Evolutionary conservation across 2,113 vertebrate species (phyloP).

Genomic region (Morone saxatilis): DNA sequence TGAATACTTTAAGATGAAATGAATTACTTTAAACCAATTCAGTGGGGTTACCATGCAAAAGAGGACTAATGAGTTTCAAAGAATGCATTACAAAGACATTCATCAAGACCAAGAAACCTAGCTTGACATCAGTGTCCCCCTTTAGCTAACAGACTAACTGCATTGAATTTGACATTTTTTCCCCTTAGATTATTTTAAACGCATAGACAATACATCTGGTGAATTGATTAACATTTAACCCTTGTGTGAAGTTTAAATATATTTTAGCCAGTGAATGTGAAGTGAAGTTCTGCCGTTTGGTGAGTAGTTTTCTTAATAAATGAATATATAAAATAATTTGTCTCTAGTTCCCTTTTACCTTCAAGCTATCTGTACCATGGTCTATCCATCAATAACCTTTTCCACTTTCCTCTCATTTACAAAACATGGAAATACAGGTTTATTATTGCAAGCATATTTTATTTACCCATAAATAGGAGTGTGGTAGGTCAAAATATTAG

Average conservation of each 20-base stretch:
- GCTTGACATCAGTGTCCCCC: slow-evolving; percentile 40
- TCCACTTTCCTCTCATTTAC: slow-evolving; percentile 27
- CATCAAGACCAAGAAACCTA: slow-evolving; percentile 60
- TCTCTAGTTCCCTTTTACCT: slow-evolving; percentile 19
- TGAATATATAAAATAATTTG: not conserved
- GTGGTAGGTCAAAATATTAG: slow-evolving; percentile 15
- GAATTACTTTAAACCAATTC: slow-evolving; percentile 72
- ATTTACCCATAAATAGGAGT: slow-evolving; percentile 21
- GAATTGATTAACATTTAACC: slow-evolving; percentile 30
- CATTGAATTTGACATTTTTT: slow-evolving; percentile 27
- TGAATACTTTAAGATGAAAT: slow-evolving; percentile 74
- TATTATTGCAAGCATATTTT: not conserved
- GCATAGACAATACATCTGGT: not conserved
- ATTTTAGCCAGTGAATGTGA: not conserved
- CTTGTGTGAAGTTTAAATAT: not conserved
- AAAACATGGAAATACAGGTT: slow-evolving; percentile 36
- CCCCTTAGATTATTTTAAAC: slow-evolving; percentile 6
- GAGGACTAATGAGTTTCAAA: slow-evolving; percentile 72
- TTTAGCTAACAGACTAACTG: slow-evolving; percentile 28
- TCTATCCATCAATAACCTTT: slow-evolving; percentile 34
- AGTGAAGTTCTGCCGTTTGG: not conserved
- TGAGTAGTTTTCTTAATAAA: not conserved
- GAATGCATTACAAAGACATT: slow-evolving; percentile 65
- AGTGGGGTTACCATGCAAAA: slow-evolving; percentile 53
- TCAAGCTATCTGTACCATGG: slow-evolving; percentile 10